A percentile compares a stretch with the other conserved stretches of the same genome.
phyloP scores from a whole-genome alignment of 2,797 vertebrate genomes.

The Acanthopagrus latus region DNA sequence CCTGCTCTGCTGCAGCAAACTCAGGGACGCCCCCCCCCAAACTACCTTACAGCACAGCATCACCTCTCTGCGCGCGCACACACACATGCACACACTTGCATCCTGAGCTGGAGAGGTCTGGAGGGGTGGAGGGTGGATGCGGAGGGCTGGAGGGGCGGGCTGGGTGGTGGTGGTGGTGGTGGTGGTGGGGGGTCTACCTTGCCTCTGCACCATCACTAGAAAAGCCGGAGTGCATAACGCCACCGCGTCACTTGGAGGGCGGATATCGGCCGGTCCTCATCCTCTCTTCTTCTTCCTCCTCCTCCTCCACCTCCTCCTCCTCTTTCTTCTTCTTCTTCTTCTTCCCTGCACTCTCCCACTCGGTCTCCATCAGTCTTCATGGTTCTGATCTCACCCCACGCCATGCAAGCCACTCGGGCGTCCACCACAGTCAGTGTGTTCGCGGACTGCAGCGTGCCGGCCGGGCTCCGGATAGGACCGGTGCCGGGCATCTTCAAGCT shows the following conservation, averaged over 20 bases:
- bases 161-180: neutral
- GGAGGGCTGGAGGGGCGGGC: conserved; percentile 3
- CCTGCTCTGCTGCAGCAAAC: conserved; percentile 48
- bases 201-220: conserved; percentile 87
- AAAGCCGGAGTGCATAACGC: conserved; percentile 90
- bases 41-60: conserved; percentile 60
- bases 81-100: conserved; percentile 67
- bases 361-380: conserved; percentile 85
- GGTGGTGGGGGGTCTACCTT: conserved; percentile 80
- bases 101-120: conserved; percentile 76
- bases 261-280: conserved; percentile 92
- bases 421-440: conserved; percentile 90
- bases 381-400: conserved; percentile 84
- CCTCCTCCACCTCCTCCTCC: conserved; percentile 46
- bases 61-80: conserved; percentile 48
- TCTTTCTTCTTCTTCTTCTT: conserved; percentile 51
- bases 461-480: conserved; percentile 92
- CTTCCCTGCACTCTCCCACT: conserved; percentile 48
- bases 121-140: neutral
- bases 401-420: conserved; percentile 91
- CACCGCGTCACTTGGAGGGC: conserved; percentile 93
- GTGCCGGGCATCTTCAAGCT: conserved; percentile 95
- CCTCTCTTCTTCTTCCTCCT: conserved; percentile 66
- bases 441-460: conserved; percentile 94
- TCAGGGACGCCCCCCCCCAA: conserved; percentile 42